Base-by-base conservation (phyloP, 2,888 invertebrate genomes). In the Epirrhoe alternata region DNA sequence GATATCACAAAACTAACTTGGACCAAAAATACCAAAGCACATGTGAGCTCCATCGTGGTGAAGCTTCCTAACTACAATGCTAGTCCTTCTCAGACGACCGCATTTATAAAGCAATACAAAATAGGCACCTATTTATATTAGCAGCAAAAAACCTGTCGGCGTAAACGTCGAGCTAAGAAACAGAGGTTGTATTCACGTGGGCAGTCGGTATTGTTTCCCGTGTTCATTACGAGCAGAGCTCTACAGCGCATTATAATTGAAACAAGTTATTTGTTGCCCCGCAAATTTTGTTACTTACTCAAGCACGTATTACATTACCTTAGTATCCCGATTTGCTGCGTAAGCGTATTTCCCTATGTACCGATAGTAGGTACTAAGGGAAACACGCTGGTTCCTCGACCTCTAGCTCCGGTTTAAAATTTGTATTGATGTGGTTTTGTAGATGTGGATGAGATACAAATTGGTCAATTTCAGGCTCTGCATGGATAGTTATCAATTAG, bases 21-120 rank as follows among this genome's bases (percentile, higher is more conserved):
- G 49, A 87, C 72, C 68, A 84, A 76, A 71, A 91, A 75, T 78
- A 89, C 80, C 68, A 87, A 75, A 68, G 81, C 87, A 85, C 57
- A 86, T 73, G 73, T 80, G 83, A 89, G 89, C 90, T 89, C 88
- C 92, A 90, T 91, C 85, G 82, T 85, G 67, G 76, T 81, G 87
- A 85, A 92, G 89, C 92, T 87, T 86, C 84, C 83, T 79, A 85
- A 81, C 77, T 81, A 87, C 85, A 89, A 86, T 92, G 88, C 82
- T 86, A 82, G 83, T 85, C 82, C 81, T 84, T 77, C 75, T 77
- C 77, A 75, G 73, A 74, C 79, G 80, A 77, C 83, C 80, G 86
- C 85, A 86, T 89, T 92, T 92, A 92, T 92, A 92, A 92, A 92
- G 88, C 90, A 82, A 88, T 83, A 86, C 88, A 87, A 90, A 90